A percentile compares a stretch with the other conserved stretches of the same genome.
These are phyloP conservation scores for Coreius guichenoti DNA, from an alignment of 2,797 vertebrate genomes.

Conservation along the genomic window DNA sequence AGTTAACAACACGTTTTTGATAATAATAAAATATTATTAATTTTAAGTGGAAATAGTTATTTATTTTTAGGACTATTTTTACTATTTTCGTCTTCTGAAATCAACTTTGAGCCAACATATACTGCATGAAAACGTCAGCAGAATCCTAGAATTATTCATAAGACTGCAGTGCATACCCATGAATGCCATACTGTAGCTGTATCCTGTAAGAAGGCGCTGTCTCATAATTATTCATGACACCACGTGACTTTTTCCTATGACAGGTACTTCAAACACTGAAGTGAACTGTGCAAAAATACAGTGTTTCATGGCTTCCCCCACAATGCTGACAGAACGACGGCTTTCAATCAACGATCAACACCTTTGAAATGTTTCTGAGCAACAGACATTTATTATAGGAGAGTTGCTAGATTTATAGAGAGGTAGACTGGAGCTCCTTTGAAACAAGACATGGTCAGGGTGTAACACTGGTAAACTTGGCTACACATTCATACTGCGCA, in stretches of 20 bases:
- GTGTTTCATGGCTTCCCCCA: slow-evolving; percentile 72
- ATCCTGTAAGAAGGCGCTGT: not conserved
- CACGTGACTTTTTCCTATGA: slow-evolving; percentile 11
- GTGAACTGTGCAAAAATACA: slow-evolving; percentile 67
- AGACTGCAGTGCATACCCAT: not conserved
- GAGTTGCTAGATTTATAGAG: not conserved
- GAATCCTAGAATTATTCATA: slow-evolving; percentile 5
- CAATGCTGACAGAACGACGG: not conserved
- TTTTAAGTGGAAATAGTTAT: not conserved
- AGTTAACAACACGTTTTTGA: not conserved
- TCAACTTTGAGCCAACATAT: not conserved
- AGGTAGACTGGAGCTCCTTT: not conserved
- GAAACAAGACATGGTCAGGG: not conserved
- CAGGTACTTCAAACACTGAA: slow-evolving; percentile 71
- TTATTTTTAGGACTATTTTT: not conserved
- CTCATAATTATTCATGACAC: slow-evolving; percentile 32
- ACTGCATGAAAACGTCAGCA: not conserved
- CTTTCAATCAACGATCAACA: not conserved
- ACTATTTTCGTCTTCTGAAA: not conserved
- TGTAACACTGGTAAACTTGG: not conserved
- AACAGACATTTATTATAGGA: not conserved
- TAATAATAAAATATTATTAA: too few relatives aligned
- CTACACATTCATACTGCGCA: not conserved
- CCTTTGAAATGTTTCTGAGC: not conserved
- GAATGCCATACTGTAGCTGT: slow-evolving; percentile 19